Percentiles rank a stretch among this genome's conserved stretches.
phyloP scores from a whole-genome alignment of 2,888 invertebrate species.

The Gymnocheta viridis region DNA sequence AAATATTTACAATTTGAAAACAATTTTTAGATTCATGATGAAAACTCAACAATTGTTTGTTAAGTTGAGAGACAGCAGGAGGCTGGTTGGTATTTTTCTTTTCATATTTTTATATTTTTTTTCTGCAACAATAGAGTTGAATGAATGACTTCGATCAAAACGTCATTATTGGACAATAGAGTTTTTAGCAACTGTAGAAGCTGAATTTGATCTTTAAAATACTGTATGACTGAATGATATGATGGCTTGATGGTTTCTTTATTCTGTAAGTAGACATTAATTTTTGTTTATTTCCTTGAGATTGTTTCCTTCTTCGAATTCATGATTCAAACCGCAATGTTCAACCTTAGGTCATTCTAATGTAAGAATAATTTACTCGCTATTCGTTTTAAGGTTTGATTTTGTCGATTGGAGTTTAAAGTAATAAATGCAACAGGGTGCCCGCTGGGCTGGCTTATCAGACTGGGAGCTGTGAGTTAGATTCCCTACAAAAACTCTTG shows the following conservation, averaged over 20 bases:
- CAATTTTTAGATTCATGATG: constrained; percentile 47
- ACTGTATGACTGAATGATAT: constrained; percentile 30
- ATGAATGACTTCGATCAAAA: constrained; percentile 69
- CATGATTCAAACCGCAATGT: neutral
- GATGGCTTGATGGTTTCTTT: constrained; percentile 42
- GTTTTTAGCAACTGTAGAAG: constrained; percentile 69
- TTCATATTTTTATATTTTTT: neutral
- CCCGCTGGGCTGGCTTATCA: too few species aligned
- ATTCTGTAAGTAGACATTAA: constrained; percentile 39
- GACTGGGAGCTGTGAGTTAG: too few species aligned
- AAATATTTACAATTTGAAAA: constrained; percentile 54
- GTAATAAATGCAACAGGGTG: neutral
- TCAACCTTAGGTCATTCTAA: constrained; percentile 5
- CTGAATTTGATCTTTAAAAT: constrained; percentile 57
- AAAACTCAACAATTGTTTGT: constrained; percentile 51
- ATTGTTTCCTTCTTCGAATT: neutral
- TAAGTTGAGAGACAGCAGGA: constrained; percentile 54
- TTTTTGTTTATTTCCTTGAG: constrained; percentile 27
- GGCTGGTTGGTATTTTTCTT: neutral
- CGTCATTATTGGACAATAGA: constrained; percentile 68
- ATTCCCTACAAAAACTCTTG: too few species aligned
- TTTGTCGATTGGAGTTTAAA: too few species aligned
- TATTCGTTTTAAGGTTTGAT: too few species aligned
- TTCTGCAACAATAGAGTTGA: constrained; percentile 40
- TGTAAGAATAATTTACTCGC: neutral